These are phyloP conservation scores for Melanchra persicariae DNA, from an alignment of 2,888 invertebrate species.

Conservation along the genomic window DNA sequence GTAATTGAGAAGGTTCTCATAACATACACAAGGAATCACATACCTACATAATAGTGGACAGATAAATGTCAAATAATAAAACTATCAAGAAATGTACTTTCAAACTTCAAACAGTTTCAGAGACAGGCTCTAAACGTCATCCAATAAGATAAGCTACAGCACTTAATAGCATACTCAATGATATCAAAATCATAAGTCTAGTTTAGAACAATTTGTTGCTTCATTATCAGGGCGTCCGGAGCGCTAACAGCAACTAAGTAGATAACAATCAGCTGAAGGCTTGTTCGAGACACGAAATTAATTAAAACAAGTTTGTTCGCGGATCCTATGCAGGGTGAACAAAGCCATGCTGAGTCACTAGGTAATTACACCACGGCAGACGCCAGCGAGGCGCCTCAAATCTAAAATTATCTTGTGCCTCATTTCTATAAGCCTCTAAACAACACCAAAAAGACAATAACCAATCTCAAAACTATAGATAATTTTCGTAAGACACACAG, in stretches of 20 bases:
- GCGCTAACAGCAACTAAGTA: conserved; percentile 90
- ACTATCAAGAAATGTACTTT: not conserved
- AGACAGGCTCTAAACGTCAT: not conserved
- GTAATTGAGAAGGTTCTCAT: not conserved
- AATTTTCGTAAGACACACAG: conserved; percentile 47
- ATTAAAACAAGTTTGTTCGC: conserved; percentile 91
- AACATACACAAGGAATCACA: not conserved
- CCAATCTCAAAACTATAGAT: conserved; percentile 62
- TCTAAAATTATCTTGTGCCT: conserved; percentile 84
- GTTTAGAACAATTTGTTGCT: conserved; percentile 86
- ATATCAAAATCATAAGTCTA: conserved; percentile 80
- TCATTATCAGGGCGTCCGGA: conserved; percentile 87
- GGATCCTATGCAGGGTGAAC: conserved; percentile 90
- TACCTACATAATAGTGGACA: no score
- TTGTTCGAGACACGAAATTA: conserved; percentile 91
- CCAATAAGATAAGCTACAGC: conserved; percentile 3
- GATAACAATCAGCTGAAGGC: conserved; percentile 90
- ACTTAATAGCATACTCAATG: conserved; percentile 54
- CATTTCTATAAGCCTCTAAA: conserved; percentile 73
- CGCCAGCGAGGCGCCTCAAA: conserved; percentile 84
- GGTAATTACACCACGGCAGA: conserved; percentile 87
- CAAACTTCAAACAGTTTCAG: not conserved
- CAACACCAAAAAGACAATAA: conserved; percentile 52
- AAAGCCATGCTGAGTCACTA: conserved; percentile 90
- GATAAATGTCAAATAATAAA: not conserved